Evolutionary conservation across 1,140 invertebrate species (phyloP), one percentile per base, ranked within the genome.

Genomic region (Tribolium castaneum): DNA sequence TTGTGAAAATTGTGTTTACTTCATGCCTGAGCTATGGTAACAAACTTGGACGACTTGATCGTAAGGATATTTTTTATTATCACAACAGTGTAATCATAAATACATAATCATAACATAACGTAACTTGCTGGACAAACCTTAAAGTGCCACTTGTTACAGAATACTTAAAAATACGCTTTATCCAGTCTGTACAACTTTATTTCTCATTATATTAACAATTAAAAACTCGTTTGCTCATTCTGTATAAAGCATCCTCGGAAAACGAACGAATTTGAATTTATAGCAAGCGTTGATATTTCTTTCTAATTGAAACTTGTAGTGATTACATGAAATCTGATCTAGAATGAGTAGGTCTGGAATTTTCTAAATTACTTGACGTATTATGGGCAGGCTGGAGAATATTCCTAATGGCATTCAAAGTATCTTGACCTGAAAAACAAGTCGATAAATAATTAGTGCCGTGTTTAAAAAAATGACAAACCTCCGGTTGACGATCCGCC

Each of bases 311-410:
- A 54, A 52, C 52, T 72, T 19, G 12, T 72, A 72, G 22, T 19
- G 49, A 51, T 73, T 73, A 73, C 71, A 73, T 73, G 49, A 73
- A 73, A 73, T 73, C 71, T 54, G 52, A 73, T 73, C 71, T 73
- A 52, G 71, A 73, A 52, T 73, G 71, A 54, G 71, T 54, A 9
- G 59, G 59, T 66, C 59, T 66, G 22, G 71, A 73, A 73, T 73
- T 73, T 54, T 73, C 71, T 73, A 73, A 34, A 73, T 50, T 73
- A 73, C 71, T 73, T 66, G 59, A 66, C 10, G 59, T n/a, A 54
- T 54, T 73, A 25, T 51, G 52, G 59, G 59, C 30, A 34, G 71
- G 71, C 52, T 52, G 71, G 10, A 73, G 19, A 6, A 73, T 54
- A 54, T 73, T 51, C 13, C 50, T 52, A 52, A 73, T 12, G 9